Base-by-base conservation (phyloP, 37 sponge, comb jelly and placozoan species). In the Geodia barretti region DNA sequence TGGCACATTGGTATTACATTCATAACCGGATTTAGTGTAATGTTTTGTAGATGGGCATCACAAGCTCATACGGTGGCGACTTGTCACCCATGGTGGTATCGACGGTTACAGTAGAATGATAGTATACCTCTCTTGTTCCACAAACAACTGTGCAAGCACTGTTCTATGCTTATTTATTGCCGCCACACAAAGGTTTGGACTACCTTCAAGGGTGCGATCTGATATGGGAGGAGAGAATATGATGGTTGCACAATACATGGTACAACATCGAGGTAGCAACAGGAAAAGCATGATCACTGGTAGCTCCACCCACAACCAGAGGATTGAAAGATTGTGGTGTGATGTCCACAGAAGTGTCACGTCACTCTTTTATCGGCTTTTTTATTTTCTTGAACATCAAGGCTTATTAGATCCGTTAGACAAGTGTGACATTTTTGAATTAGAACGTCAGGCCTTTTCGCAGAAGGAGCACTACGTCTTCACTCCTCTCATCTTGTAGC, bases 1-100 rank as follows among this genome's bases (percentile, higher is more conserved):
- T 86, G 87, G 87, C 87, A 86, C 62, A 86, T 86, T 29, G 87
- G 83, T 83, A 80, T 78, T 17, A 47, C 14, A 17, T 17, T 47
- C 14, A 65, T 65, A 23, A 65, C 5, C 67, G 8, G 67, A 47
- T 47, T 7, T 47, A 17, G 7, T 47, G 14, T 47, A 47, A 7
- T 17, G 14, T 47, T 42, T 43, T 39, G 11, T 35, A 83, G 75
- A 83, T 83, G 75, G 75, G 0, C 83, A 83, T 39, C 80, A 79
- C 32, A 83, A 83, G 39, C 41, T 87, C 26, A 66, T 87, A 20
- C 39, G 87, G 39, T 86, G 87, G 87, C 34, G 75, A 24, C 20
- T 86, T 39, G 81, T 80, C 17, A 79, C 73, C 1, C 87, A 86
- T 35, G 80, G 74, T 59, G 87, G 68, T 4, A 72, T 86, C 2